phyloP scores from a whole-genome alignment of 2,113 vertebrate species.

The Manacus vitellinus region DNA sequence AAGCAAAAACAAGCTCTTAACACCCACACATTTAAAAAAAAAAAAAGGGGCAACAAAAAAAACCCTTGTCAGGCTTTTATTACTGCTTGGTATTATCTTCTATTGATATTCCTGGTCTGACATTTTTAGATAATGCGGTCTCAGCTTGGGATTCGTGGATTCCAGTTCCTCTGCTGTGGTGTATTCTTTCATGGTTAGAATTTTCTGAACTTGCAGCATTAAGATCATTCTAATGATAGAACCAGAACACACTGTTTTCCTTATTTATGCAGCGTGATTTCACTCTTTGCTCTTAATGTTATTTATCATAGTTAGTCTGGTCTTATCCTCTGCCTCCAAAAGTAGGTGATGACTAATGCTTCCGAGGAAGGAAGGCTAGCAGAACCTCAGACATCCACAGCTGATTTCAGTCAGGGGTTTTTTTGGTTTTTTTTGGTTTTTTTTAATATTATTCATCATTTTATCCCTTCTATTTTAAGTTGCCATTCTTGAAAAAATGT shows the following conservation, averaged over 20 bases:
- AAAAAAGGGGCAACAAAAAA: neutral
- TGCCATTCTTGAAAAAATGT: neutral
- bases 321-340: slow-evolving; percentile 33
- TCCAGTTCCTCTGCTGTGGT: slow-evolving; percentile 20
- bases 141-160: slow-evolving; percentile 23
- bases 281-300: slow-evolving; percentile 10
- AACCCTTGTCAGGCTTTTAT: slow-evolving; percentile 3
- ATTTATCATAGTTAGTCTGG: slow-evolving; percentile 31
- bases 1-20: slow-evolving; percentile 17
- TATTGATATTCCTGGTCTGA: slow-evolving; percentile 37
- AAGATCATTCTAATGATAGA: neutral
- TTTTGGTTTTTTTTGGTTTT: neutral
- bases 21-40: neutral
- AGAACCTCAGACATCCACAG: neutral
- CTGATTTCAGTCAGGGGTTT: neutral
- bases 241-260: neutral
- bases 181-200: slow-evolving; percentile 35
- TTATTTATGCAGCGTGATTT: slow-evolving; percentile 36
- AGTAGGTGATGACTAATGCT: slow-evolving; percentile 49
- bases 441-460: slow-evolving; percentile 23
- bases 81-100: neutral
- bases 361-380: slow-evolving; percentile 35
- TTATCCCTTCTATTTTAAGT: slow-evolving; percentile 11
- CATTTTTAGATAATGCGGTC: slow-evolving; percentile 30
- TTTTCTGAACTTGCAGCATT: slow-evolving; percentile 5